These are phyloP conservation scores for Coenonympha arcania DNA, from an alignment of 2,888 invertebrate species.

Conservation along the genomic window DNA sequence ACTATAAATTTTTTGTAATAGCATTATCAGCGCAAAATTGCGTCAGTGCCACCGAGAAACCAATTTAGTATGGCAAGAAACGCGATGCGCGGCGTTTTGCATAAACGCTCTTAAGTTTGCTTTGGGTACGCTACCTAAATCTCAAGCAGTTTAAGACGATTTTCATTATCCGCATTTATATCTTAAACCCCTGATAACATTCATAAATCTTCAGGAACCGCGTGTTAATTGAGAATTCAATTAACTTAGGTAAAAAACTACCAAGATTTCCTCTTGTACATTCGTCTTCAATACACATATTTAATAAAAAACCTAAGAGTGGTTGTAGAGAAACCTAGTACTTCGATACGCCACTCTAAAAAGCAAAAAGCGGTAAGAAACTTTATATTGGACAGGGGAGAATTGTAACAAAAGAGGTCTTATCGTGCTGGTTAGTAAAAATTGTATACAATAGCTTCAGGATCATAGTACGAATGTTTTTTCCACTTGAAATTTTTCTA, in stretches of 20 bases:
- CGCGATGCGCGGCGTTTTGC: no score
- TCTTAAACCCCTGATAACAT: no score
- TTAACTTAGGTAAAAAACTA: slow-evolving; percentile 17
- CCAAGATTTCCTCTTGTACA: slow-evolving; percentile 14
- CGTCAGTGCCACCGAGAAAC: no score
- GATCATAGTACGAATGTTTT: background rate
- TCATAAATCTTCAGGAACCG: no score
- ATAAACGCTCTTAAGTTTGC: no score
- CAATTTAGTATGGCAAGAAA: no score
- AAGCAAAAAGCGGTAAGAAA: background rate
- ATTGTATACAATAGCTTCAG: background rate
- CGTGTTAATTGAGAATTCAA: slow-evolving; percentile 19
- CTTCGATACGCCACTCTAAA: background rate
- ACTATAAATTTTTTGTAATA: no score
- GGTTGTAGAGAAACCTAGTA: no score
- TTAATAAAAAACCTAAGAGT: slow-evolving; percentile 1
- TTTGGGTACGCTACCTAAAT: no score
- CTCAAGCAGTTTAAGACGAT: no score
- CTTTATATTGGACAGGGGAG: slow-evolving; percentile 5
- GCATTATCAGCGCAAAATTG: no score
- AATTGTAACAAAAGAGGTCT: background rate
- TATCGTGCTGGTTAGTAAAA: background rate
- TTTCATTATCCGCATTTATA: no score
- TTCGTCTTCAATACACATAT: slow-evolving; percentile 18
- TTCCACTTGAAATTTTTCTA: background rate